A percentile compares a stretch with the other conserved stretches of the same genome.
These are phyloP conservation scores for Haliaeetus leucogaster DNA, from an alignment of 2,113 vertebrate species.

Conservation along the genomic window DNA sequence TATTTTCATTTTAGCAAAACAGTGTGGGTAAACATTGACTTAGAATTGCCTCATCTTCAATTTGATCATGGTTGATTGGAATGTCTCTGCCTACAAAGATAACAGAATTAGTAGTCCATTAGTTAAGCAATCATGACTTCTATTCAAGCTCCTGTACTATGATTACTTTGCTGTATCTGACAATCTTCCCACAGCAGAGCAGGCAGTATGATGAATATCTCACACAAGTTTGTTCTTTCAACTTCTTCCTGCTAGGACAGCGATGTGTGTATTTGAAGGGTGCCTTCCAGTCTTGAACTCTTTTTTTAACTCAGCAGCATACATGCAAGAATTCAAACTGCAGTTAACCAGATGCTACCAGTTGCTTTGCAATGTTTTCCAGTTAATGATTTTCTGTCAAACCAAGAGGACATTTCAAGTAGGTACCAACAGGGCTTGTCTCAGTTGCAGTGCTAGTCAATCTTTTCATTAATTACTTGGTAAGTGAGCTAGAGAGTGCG, in stretches of 20 bases:
- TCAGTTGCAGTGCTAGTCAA: not conserved
- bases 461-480: not conserved
- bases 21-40: not conserved
- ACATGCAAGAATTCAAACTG: not conserved
- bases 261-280: not conserved
- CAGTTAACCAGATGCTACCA: not conserved
- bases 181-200: not conserved
- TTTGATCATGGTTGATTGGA: not conserved
- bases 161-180: not conserved
- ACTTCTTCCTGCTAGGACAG: not conserved
- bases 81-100: not conserved
- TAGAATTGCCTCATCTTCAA: not conserved
- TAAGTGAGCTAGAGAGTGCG: not conserved
- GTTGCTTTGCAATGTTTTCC: not conserved
- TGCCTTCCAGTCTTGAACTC: not conserved
- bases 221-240: not conserved
- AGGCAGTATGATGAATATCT: not conserved
- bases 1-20: constrained; percentile 10
- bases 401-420: not conserved
- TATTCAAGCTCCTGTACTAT: not conserved
- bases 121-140: not conserved
- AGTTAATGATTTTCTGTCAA: constrained; percentile 9
- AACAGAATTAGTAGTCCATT: constrained; percentile 16
- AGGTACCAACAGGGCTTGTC: not conserved
- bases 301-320: not conserved